Evolutionary conservation across 1,140 invertebrate species (phyloP), one percentile per base, ranked within the genome.

Genomic region (Drosophila nigromelanica): DNA sequence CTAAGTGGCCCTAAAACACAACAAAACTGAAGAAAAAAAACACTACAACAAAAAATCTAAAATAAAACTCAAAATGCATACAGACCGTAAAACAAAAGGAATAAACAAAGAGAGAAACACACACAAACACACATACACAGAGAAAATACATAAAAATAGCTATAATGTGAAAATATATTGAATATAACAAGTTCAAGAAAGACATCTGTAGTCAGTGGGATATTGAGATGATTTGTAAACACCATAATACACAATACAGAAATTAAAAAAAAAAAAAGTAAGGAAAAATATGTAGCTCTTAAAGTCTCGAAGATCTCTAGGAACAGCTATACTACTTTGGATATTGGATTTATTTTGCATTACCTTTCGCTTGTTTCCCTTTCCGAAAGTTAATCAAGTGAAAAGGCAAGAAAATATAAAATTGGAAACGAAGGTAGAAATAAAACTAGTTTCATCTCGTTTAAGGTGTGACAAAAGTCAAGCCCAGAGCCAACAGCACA

Each of bases 1-100:
- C 81, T 80, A 86, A 85, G 81, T 85, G 81, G 81, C 81, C 78
- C 81, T 86, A 81, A 83, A 85, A 71, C 51, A 73, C 67, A 51
- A 58, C 54, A 56, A 66, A 66, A 62, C 40, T 43, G n/a, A 43
- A 12, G 15, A 37, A 39, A 6, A 18, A 50, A 18, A 71, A 56
- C 59, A 59, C 40, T 42, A 15, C 7, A 61, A 27, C 11, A 10
- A 11, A 27, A 58, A 21, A 66, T 50, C 69, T 73, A 76, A 43
- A 68, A 75, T 66, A 72, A 68, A 70, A 77, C 75, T 60, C 48
- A 63, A 77, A 74, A 77, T 77, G 66, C 72, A 73, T 69, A 35
- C 72, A 77, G 50, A 30, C 50, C 68, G 48, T 54, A 73, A 70
- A 70, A 70, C 52, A 61, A 55, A 70, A 71, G 40, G 60, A 75